Evolutionary conservation across 2,113 vertebrate genomes (phyloP), one percentile per base, ranked within the genome.

Genomic region (Epinephelus cyanopodus): DNA sequence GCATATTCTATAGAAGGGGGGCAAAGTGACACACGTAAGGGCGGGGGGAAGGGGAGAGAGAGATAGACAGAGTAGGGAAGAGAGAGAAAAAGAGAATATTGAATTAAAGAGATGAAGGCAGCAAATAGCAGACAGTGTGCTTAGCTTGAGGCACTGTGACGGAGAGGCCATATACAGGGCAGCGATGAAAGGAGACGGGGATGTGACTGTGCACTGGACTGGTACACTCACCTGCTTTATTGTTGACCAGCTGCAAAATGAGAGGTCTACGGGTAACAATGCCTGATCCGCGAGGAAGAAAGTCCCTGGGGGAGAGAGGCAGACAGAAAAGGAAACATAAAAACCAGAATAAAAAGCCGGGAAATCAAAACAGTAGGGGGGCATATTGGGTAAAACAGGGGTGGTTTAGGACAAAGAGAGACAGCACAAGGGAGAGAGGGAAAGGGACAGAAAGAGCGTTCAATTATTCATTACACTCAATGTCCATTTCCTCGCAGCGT

Each of bases 231-330:
- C 98, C 98, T 92, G 98, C 97, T 96, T 96, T 99, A 89, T 96
- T 97, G 95, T 97, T 97, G 90, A 99, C 97, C 91, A 99, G 97
- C 94, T 99, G 98, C 91, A 99, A 95, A 92, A 99, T 97, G 68
- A 99, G 98, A 37, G 98, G 98, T 25, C 98, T 93, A 4, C 98
- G 96, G 9, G 98, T 99, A 83, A 99, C 98, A 2, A 99, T 99
- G 53, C 98, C 98, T 15, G 97, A 98, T 53, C 98, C 98, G 6
- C 98, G 96, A 19, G 98, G 98, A 74, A 99, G 97, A 93, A 99
- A 99, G 90, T 99, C 98, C 94, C 98, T 99, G 95, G 1, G 54
- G 53, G 63, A 73, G 62, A 75, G 27, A 87, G 39, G 68, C 4
- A 82, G 58, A 86, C 17, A 82, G 21, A 77, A 6, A 33, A 19